Evolutionary conservation across 2,113 vertebrate species (phyloP).

Genomic region (Grantiella picta): DNA sequence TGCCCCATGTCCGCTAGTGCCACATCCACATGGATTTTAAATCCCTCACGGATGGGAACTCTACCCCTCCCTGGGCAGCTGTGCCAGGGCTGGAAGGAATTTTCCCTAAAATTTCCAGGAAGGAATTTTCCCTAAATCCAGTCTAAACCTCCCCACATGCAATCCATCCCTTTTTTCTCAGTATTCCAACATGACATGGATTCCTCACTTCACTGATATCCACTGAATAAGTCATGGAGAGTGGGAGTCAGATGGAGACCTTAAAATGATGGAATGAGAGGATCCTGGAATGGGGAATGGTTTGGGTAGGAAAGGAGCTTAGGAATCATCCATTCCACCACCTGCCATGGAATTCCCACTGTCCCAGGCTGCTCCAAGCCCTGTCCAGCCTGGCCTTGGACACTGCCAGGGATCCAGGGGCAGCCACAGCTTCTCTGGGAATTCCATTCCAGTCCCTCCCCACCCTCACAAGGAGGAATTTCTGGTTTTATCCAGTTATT

Average conservation of each 20-base stretch:
- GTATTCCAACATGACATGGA: neutral
- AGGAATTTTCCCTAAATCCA: neutral
- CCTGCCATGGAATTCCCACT: neutral
- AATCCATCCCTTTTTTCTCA: neutral
- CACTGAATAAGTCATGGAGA: neutral
- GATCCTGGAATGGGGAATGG: neutral
- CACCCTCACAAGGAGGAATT: neutral
- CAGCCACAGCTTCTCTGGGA: neutral
- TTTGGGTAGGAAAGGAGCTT: neutral
- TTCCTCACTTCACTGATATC: neutral
- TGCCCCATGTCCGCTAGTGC: neutral
- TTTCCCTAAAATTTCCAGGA: neutral
- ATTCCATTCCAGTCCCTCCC: neutral
- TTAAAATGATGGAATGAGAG: neutral
- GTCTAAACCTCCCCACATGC: neutral
- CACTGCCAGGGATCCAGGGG: neutral
- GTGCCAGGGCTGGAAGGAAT: neutral
- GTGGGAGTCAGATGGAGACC: neutral
- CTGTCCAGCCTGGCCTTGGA: neutral
- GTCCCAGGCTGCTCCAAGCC: rapidly evolving
- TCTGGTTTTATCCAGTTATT: neutral
- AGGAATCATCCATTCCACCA: neutral
- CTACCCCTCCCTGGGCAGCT: neutral
- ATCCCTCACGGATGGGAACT: too few relatives aligned
- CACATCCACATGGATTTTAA: neutral